These are phyloP conservation scores for Penaeus chinensis DNA, from an alignment of 1,140 invertebrate genomes.

Conservation along the genomic window DNA sequence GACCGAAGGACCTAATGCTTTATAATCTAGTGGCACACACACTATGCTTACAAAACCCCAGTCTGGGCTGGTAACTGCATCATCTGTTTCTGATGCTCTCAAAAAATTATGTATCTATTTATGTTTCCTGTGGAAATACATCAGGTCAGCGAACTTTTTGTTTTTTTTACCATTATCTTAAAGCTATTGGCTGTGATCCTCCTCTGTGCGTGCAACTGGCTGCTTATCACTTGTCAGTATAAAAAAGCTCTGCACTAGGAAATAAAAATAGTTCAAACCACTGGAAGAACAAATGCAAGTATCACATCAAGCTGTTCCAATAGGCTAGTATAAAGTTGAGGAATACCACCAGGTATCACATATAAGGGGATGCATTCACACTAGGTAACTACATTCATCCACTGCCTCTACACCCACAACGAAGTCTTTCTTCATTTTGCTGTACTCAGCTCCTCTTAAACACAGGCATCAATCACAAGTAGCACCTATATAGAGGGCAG, in stretches of 20 bases:
- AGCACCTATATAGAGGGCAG: slow-evolving; percentile 53
- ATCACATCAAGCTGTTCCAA: slow-evolving; percentile 58
- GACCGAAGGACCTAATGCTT: no score
- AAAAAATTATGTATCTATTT: no score
- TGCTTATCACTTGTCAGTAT: slow-evolving; percentile 37
- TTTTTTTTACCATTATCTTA: slow-evolving; percentile 15
- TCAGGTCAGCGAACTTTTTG: neutral
- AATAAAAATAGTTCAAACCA: slow-evolving; percentile 55
- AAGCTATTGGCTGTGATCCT: slow-evolving; percentile 47
- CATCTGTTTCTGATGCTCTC: no score
- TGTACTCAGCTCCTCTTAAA: slow-evolving; percentile 1
- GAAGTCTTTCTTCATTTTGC: slow-evolving; percentile 21
- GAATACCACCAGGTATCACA: slow-evolving; percentile 28
- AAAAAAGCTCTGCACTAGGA: slow-evolving; percentile 42
- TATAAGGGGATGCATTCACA: slow-evolving; percentile 25
- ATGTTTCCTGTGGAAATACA: no score
- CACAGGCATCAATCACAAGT: slow-evolving; percentile 34
- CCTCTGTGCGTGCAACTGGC: slow-evolving; percentile 35
- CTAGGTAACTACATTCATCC: slow-evolving; percentile 10
- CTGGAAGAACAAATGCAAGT: slow-evolving; percentile 54
- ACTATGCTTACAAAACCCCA: no score
- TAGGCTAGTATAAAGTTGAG: slow-evolving; percentile 42
- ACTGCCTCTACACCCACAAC: slow-evolving; percentile 25
- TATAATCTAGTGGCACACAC: no score
- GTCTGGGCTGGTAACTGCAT: no score